Evolutionary conservation across 2,113 vertebrate species (phyloP).

Genomic region (Podarcis muralis): DNA sequence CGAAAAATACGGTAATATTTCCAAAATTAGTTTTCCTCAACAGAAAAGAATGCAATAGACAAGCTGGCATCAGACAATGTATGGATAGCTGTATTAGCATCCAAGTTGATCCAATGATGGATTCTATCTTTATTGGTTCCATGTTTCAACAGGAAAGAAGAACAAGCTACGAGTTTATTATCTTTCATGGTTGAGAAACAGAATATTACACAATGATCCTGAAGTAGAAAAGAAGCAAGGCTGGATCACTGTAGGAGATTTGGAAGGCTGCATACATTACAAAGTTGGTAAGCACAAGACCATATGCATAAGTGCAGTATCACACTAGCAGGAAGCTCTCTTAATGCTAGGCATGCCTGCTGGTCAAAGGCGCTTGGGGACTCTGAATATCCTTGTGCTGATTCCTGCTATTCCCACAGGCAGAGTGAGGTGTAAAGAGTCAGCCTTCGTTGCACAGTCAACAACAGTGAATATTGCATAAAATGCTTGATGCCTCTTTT

Average conservation of each 20-base stretch:
- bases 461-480: not conserved
- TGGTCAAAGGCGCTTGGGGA: not conserved
- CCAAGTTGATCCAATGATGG: not conserved
- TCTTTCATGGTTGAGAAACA: constrained; percentile 97
- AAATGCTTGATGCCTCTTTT: not conserved
- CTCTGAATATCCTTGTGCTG: not conserved
- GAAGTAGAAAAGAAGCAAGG: constrained; percentile 99
- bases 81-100: no score
- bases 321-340: not conserved
- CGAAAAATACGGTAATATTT: no score
- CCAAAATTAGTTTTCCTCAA: not conserved
- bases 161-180: constrained; percentile 98
- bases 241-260: constrained; percentile 96
- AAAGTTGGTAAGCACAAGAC: constrained; percentile 90
- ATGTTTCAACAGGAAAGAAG: constrained; percentile 88
- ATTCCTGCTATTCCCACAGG: not conserved
- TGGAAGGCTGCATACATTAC: constrained; percentile 98
- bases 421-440: not conserved
- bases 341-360: not conserved
- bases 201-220: constrained; percentile 98
- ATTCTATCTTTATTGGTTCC: not conserved
- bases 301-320: no score
- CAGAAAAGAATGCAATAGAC: not conserved
- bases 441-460: not conserved
- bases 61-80: not conserved